phyloP scores from a whole-genome alignment of 2,888 invertebrate species.

The Ochropleura plecta region DNA sequence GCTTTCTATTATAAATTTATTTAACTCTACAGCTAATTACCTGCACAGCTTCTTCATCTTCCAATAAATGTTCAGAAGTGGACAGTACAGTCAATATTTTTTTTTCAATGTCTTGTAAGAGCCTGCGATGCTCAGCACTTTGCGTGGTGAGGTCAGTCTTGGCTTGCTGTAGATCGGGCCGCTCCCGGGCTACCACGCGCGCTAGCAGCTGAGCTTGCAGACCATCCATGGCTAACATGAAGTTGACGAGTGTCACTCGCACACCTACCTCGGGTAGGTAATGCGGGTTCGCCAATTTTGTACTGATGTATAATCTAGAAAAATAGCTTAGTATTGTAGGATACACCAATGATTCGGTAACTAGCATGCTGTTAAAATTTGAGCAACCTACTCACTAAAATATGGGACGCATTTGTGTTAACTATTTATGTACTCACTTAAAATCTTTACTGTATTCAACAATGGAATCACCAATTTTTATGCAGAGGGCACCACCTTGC shows the following conservation, averaged over 20 bases:
- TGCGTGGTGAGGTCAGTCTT: conserved; percentile 97
- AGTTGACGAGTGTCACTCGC: conserved; percentile 97
- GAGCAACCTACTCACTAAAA: not conserved
- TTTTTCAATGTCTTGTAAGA: conserved; percentile 96
- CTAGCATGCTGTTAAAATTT: not conserved
- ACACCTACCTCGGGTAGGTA: conserved; percentile 98
- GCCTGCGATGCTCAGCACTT: conserved; percentile 95
- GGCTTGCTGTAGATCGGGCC: conserved; percentile 97
- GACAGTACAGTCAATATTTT: conserved; percentile 94
- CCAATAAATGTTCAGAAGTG: conserved; percentile 91
- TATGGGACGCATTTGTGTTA: not conserved
- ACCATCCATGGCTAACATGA: conserved; percentile 97
- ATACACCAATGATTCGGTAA: not conserved
- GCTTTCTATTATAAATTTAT: not conserved
- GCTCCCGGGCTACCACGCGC: conserved; percentile 97
- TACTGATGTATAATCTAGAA: conserved; percentile 96
- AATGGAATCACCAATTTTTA: conserved; percentile 97
- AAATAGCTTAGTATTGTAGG: not conserved
- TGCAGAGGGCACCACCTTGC: conserved; percentile 96
- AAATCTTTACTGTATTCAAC: conserved; percentile 97
- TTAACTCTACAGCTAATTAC: conserved; percentile 65
- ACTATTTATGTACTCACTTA: conserved; percentile 87
- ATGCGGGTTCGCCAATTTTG: conserved; percentile 98
- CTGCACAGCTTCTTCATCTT: conserved; percentile 97
- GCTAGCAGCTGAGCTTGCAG: conserved; percentile 97